Evolutionary conservation across 2,113 vertebrate species (phyloP).

Genomic region (Hippocampus comes): DNA sequence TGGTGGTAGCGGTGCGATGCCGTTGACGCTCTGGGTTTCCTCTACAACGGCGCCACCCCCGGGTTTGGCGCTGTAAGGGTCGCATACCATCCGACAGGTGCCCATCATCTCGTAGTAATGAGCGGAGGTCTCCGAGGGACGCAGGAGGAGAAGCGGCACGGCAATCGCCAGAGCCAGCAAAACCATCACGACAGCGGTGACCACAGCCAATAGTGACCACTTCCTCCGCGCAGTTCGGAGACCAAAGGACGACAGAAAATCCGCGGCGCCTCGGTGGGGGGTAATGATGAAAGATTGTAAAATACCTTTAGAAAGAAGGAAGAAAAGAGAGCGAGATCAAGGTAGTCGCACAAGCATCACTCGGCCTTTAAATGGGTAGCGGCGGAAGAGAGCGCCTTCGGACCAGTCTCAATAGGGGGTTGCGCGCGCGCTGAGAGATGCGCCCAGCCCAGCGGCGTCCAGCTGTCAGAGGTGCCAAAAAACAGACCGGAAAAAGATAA

Average conservation of each 20-base stretch:
- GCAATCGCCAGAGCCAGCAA: constrained; percentile 76
- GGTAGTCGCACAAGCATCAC: constrained; percentile 27
- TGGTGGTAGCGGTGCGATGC: constrained; percentile 65
- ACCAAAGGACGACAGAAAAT: constrained; percentile 68
- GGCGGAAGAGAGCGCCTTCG: constrained; percentile 19
- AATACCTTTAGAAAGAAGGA: constrained; percentile 20
- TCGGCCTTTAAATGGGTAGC: constrained; percentile 14
- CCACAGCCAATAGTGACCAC: constrained; percentile 69
- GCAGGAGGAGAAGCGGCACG: constrained; percentile 73
- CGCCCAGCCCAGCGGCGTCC: constrained; percentile 45
- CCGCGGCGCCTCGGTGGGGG: constrained; percentile 66
- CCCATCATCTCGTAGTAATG: constrained; percentile 92
- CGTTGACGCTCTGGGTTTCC: constrained; percentile 78
- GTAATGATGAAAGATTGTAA: constrained; percentile 69
- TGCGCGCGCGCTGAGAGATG: constrained; percentile 40
- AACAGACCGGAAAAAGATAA: constrained; percentile 30
- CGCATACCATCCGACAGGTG: constrained; percentile 88
- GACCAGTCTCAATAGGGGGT: constrained; percentile 28
- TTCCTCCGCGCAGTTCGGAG: constrained; percentile 69
- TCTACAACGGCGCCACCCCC: constrained; percentile 75
- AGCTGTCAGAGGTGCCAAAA: constrained; percentile 5
- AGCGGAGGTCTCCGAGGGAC: constrained; percentile 68
- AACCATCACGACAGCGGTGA: constrained; percentile 75
- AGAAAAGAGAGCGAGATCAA: neutral
- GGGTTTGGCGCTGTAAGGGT: constrained; percentile 75